Percentiles rank a stretch among this genome's conserved stretches.
Conservation (phyloP, 2,797 vertebrate species). For the Notamacropus eugenii region DNA sequence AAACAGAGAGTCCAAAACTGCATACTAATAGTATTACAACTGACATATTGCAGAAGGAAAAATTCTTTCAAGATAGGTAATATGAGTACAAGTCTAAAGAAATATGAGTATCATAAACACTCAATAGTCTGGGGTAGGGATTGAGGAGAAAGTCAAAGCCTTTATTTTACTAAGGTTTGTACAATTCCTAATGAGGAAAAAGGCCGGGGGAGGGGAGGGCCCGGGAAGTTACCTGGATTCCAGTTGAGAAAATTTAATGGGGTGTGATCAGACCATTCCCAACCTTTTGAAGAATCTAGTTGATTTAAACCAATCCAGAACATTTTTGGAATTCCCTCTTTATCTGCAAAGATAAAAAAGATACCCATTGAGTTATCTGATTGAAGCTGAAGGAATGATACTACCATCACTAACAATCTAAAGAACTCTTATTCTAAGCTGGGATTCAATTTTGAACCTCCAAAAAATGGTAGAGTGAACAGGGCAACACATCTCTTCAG, state of each 20-base stretch:
- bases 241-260: constrained; percentile 91
- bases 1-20: background rate
- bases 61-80: constrained; percentile 34
- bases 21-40: background rate
- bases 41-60: constrained; percentile 6
- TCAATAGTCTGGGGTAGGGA: background rate
- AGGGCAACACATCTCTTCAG: background rate
- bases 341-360: constrained; percentile 80
- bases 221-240: constrained; percentile 88
- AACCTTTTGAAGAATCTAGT: constrained; percentile 91
- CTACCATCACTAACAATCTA: constrained; percentile 15
- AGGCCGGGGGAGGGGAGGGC: no score
- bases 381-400: constrained; percentile 32
- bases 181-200: background rate
- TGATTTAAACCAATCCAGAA: constrained; percentile 98
- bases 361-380: constrained; percentile 7
- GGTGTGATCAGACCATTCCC: constrained; percentile 97
- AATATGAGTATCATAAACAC: constrained; percentile 23
- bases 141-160: background rate
- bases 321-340: constrained; percentile 84
- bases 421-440: background rate
- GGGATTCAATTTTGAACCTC: background rate
- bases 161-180: background rate
- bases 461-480: background rate
- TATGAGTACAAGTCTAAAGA: constrained; percentile 8